These are phyloP conservation scores for Psophia crepitans DNA, from an alignment of 2,113 vertebrate species.

Conservation along the genomic window DNA sequence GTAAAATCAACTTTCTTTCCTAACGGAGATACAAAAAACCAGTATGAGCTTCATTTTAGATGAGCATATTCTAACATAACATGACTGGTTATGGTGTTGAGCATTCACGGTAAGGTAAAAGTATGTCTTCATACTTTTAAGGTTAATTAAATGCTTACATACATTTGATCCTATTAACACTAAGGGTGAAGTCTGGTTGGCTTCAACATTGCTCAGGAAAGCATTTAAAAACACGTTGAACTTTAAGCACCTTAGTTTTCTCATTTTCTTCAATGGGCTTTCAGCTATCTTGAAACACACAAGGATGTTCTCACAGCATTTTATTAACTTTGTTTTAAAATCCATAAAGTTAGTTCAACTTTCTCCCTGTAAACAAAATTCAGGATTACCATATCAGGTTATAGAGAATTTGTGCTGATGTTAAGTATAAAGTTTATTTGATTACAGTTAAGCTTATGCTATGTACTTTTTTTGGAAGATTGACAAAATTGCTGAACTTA, in stretches of 20 bases:
- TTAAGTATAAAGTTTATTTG: background rate
- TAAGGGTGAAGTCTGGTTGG: background rate
- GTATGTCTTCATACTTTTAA: background rate
- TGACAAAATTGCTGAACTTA: background rate
- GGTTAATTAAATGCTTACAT: background rate
- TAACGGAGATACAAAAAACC: background rate
- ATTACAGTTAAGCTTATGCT: background rate
- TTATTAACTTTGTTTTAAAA: background rate
- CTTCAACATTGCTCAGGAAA: background rate
- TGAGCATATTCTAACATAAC: background rate
- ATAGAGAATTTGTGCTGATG: background rate
- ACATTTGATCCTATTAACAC: background rate
- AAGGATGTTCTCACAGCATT: background rate
- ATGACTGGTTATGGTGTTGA: background rate
- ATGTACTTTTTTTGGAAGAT: background rate
- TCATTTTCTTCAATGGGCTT: background rate
- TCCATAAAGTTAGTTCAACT: background rate
- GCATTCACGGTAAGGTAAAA: background rate
- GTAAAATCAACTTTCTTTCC: background rate
- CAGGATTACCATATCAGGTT: background rate
- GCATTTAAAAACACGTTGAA: background rate
- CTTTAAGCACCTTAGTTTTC: background rate
- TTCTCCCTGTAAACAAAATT: background rate
- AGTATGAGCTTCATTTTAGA: background rate
- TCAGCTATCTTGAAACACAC: background rate